Base-by-base conservation (phyloP, 2,888 invertebrate genomes). In the Nomada ferruginata region DNA sequence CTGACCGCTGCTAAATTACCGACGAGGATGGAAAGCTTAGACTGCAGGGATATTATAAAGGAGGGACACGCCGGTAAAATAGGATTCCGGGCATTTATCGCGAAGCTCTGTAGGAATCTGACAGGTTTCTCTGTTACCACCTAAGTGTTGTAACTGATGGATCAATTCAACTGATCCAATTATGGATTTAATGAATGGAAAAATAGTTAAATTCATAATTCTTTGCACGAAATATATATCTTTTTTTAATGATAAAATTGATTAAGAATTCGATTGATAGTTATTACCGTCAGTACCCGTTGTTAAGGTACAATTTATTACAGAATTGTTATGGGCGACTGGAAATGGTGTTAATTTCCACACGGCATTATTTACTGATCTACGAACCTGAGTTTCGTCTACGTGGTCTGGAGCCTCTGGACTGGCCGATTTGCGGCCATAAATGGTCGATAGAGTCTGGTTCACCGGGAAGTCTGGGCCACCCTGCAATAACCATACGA, bases 401-500 rank as follows among this genome's bases (percentile, higher is more conserved):
- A 89, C 89, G 85, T 90, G 90, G 76, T 85, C 89, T 47, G 92
- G 90, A 82, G 92, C 92, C 84, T 94, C 94, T 36, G 94, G 94
- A 87, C 92, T 94, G 85, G 92, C 91, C 76, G 94, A 93, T 73
- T 93, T 90, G 81, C 93, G 93, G 84, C 93, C 93, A 74, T 94
- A 93, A 90, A 94, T 92, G 89, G 93, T 94, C 91, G 94, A 91
- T 84, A 94, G 91, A 73, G 94, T 94, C 90, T 94, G 94, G 80
- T 94, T 94, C 86, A 94, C 90, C 71, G 94, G 94, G 84, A 92
- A 92, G 29, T 91, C 91, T 79, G 93, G 93, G 82, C 92, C 93
- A 89, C 92, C 92, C 93, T 93, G 92, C 68, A 92, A 91, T 79
- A 78, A 89, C 86, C 78, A 88, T 60, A 89, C 77, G 64, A 80